These are phyloP conservation scores for Neoniphon sammara DNA, from an alignment of 2,797 vertebrate genomes.

Conservation along the genomic window DNA sequence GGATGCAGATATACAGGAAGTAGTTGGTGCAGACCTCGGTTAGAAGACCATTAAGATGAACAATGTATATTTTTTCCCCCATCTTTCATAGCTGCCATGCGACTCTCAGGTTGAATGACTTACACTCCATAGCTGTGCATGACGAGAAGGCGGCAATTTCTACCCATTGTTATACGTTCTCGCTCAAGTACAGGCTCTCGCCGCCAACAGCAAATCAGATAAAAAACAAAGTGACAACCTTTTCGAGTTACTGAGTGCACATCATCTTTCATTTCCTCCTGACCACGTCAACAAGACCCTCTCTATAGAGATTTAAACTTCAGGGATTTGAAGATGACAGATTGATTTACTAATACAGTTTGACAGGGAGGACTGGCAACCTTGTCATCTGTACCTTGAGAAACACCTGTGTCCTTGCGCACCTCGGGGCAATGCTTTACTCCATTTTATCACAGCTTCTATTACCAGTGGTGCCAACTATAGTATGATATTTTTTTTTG, in stretches of 20 bases:
- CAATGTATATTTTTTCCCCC: conserved; percentile 42
- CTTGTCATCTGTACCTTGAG: conserved; percentile 77
- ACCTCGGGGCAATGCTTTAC: conserved; percentile 64
- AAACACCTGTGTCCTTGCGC: conserved; percentile 82
- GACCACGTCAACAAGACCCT: conserved; percentile 61
- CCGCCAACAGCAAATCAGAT: conserved; percentile 60
- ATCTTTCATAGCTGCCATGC: conserved; percentile 17
- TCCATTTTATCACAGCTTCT: conserved; percentile 69
- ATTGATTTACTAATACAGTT: conserved; percentile 82
- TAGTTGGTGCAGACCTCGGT: conserved; percentile 30
- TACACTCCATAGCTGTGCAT: conserved; percentile 45
- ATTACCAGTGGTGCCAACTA: conserved; percentile 69
- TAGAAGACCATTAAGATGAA: conserved; percentile 58
- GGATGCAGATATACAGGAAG: conserved; percentile 32
- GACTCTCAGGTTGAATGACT: conserved; percentile 45
- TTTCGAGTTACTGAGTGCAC: conserved; percentile 68
- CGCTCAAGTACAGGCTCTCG: conserved; percentile 40
- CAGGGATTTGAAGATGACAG: conserved; percentile 73
- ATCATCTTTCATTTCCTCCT: conserved; percentile 77
- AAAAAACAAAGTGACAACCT: conserved; percentile 69
- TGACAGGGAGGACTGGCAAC: conserved; percentile 79
- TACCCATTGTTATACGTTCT: conserved; percentile 56
- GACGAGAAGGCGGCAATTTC: conserved; percentile 63
- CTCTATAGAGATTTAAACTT: conserved; percentile 72
- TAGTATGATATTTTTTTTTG: conserved; percentile 59